A percentile compares a stretch with the other conserved stretches of the same genome.
phyloP scores from a whole-genome alignment of 2,113 vertebrate species.

The Pandion haliaetus region DNA sequence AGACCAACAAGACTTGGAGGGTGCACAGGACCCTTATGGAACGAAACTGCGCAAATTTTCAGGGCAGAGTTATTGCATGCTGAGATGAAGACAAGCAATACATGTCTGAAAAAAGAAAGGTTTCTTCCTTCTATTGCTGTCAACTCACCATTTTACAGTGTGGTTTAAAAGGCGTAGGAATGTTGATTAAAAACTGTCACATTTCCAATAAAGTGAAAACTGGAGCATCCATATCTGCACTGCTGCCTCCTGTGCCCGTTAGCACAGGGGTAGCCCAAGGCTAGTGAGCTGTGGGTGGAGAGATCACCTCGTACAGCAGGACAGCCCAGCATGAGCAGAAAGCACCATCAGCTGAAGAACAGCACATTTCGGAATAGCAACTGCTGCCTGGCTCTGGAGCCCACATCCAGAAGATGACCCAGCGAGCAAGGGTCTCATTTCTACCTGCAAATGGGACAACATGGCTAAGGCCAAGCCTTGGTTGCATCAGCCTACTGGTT shows the following conservation, averaged over 20 bases:
- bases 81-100: not conserved
- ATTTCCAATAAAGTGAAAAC: not conserved
- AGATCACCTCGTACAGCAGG: not conserved
- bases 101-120: rapidly evolving
- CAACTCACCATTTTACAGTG: not conserved
- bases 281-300: rapidly evolving
- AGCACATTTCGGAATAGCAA: not conserved
- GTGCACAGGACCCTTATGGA: not conserved
- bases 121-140: not conserved
- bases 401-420: not conserved
- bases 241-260: rapidly evolving
- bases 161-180: not conserved
- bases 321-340: not conserved
- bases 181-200: not conserved
- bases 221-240: not conserved
- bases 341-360: not conserved
- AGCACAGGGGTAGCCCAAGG: not conserved
- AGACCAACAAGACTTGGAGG: not conserved
- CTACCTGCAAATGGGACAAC: not conserved
- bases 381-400: not conserved
- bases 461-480: not conserved
- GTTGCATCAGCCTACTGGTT: not conserved
- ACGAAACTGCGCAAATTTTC: not conserved
- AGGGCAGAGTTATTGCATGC: not conserved
- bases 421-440: not conserved